These are phyloP conservation scores for Phoeniculus purpureus DNA, from an alignment of 2,797 vertebrate species.

Conservation along the genomic window DNA sequence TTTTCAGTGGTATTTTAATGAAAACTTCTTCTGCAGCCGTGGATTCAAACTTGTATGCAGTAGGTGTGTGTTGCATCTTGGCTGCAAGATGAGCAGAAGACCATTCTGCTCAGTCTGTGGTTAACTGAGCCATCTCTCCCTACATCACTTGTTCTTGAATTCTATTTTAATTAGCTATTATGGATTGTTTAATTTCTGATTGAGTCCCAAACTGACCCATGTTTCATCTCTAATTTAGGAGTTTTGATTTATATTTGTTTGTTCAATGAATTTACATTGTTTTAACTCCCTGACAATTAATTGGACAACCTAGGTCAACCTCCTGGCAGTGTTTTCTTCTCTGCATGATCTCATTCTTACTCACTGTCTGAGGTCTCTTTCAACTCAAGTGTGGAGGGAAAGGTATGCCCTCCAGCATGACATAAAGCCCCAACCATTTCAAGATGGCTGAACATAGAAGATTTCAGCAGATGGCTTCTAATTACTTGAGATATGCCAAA, in stretches of 20 bases:
- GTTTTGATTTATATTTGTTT: conserved; percentile 26
- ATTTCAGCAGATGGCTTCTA: conserved; percentile 71
- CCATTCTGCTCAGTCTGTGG: neutral
- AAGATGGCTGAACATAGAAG: conserved; percentile 54
- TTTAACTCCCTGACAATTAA: conserved; percentile 51
- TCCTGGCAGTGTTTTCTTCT: conserved; percentile 23
- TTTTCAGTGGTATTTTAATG: neutral
- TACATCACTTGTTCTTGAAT: conserved; percentile 1
- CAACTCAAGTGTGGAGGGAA: neutral
- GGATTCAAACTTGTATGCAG: neutral
- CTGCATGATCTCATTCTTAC: conserved; percentile 43
- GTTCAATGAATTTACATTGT: conserved; percentile 32
- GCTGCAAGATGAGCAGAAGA: neutral
- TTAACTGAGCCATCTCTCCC: neutral
- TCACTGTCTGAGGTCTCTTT: conserved; percentile 40
- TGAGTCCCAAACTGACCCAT: neutral
- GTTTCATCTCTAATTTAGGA: conserved; percentile 24
- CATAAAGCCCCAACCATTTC: conserved; percentile 44
- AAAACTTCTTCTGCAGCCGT: neutral
- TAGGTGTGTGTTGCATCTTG: neutral
- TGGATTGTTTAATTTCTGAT: neutral
- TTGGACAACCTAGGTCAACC: conserved; percentile 38
- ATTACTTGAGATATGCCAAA: conserved; percentile 70
- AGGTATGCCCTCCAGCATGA: conserved; percentile 55
- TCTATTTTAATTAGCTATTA: conserved; percentile 42